A percentile compares a stretch with the other conserved stretches of the same genome.
Conservation (phyloP, 2,888 invertebrate genomes). For the Brachynemurus nebulosus region DNA sequence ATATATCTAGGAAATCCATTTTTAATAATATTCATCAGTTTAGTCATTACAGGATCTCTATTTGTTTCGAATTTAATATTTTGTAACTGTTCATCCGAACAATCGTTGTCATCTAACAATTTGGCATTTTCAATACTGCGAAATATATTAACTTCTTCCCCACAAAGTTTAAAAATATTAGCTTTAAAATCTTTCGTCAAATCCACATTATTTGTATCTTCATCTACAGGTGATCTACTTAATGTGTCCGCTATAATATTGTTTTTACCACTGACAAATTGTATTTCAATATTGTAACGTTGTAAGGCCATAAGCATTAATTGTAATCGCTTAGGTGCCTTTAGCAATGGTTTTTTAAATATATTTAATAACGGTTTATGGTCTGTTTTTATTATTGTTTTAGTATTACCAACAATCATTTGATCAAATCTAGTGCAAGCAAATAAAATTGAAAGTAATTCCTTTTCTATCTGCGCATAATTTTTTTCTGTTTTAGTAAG, state of each 20-base stretch:
- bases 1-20: slow-evolving; percentile 3
- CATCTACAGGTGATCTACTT: neutral
- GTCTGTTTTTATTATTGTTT: slow-evolving; percentile 16
- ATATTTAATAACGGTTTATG: slow-evolving; percentile 16
- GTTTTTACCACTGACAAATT: slow-evolving; percentile 8
- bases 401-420: slow-evolving; percentile 14
- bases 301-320: slow-evolving; percentile 10
- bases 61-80: neutral
- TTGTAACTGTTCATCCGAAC: neutral
- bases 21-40: neutral
- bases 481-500: neutral
- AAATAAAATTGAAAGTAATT: slow-evolving; percentile 15
- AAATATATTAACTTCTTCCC: neutral
- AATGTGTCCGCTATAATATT: neutral
- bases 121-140: neutral
- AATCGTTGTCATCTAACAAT: neutral
- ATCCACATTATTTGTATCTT: too few species aligned
- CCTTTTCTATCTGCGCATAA: slow-evolving; percentile 10
- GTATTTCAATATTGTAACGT: too few species aligned
- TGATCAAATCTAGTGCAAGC: slow-evolving; percentile 18
- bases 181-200: neutral
- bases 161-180: neutral
- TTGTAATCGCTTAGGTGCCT: slow-evolving; percentile 7
- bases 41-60: neutral
- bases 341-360: slow-evolving; percentile 3